phyloP scores from a whole-genome alignment of 2,888 invertebrate species.

The Torymus texanus region DNA sequence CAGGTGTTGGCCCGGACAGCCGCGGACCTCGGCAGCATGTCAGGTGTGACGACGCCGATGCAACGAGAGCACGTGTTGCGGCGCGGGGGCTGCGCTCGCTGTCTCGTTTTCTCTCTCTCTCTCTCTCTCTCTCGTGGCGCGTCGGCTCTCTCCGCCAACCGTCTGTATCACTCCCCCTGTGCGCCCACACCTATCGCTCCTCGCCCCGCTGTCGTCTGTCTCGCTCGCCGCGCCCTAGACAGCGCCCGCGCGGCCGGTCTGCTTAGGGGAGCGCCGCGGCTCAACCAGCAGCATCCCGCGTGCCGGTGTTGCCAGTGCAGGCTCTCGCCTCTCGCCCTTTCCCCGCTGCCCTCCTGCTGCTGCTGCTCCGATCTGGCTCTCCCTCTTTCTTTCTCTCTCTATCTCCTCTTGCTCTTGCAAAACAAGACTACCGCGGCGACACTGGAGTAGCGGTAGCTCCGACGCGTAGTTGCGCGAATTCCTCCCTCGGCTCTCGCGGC shows the following conservation, averaged over 20 bases:
- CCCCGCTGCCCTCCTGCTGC: not conserved
- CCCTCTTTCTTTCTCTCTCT: not conserved
- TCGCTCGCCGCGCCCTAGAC: slow-evolving; percentile 52
- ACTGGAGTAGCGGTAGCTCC: not conserved
- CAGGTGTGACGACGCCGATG: slow-evolving; percentile 33
- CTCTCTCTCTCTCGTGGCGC: not conserved
- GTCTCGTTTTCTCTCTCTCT: slow-evolving; percentile 34
- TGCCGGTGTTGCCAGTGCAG: not conserved
- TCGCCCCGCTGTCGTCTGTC: slow-evolving; percentile 27
- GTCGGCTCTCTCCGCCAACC: not conserved
- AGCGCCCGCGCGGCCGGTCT: slow-evolving; percentile 44
- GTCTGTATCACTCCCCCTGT: not conserved
- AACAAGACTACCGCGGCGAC: too few species aligned
- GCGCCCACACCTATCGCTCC: not conserved
- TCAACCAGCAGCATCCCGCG: slow-evolving; percentile 40
- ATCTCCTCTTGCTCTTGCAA: not conserved
- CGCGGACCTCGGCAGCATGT: slow-evolving; percentile 38
- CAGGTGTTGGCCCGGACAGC: slow-evolving; percentile 20
- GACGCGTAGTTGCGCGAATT: not conserved
- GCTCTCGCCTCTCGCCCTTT: too few species aligned
- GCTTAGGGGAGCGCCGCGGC: slow-evolving; percentile 44
- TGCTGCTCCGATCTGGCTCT: too few species aligned
- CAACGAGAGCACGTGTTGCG: slow-evolving; percentile 47
- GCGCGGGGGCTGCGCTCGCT: slow-evolving; percentile 23
- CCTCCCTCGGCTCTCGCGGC: not conserved